Percentiles rank a stretch among this genome's conserved stretches.
These are phyloP conservation scores for Megathymus violae DNA, from an alignment of 1,140 invertebrate species.

Conservation along the genomic window DNA sequence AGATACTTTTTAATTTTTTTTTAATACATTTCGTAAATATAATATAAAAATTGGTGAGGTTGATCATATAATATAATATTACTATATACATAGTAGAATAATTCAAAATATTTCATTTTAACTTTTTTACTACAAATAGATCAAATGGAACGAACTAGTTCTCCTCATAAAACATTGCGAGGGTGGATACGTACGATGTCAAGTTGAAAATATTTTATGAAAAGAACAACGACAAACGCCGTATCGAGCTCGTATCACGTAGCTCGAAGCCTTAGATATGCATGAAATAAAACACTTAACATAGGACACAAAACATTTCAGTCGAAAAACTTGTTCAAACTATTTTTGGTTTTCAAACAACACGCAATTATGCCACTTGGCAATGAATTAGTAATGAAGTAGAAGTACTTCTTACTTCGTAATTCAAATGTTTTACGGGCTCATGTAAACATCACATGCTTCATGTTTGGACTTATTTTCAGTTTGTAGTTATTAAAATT, in stretches of 20 bases:
- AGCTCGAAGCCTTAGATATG: constrained; percentile 51
- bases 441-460: no score
- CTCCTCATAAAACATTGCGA: constrained; percentile 26
- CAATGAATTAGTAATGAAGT: background rate
- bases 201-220: constrained; percentile 64
- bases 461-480: no score
- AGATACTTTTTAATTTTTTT: no score
- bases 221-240: constrained; percentile 42
- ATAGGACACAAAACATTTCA: constrained; percentile 59
- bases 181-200: constrained; percentile 48
- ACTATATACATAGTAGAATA: no score
- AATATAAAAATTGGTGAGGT: no score
- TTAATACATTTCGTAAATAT: no score
- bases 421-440: background rate
- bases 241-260: constrained; percentile 56
- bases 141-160: background rate
- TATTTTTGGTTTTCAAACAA: background rate
- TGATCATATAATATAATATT: no score
- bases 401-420: constrained; percentile 32
- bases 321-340: constrained; percentile 50
- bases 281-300: constrained; percentile 64
- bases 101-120: background rate
- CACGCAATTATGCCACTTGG: background rate
- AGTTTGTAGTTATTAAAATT: no score
- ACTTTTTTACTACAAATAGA: background rate